Evolutionary conservation across 2,113 vertebrate species (phyloP).

Genomic region (Pelobates fuscus): DNA sequence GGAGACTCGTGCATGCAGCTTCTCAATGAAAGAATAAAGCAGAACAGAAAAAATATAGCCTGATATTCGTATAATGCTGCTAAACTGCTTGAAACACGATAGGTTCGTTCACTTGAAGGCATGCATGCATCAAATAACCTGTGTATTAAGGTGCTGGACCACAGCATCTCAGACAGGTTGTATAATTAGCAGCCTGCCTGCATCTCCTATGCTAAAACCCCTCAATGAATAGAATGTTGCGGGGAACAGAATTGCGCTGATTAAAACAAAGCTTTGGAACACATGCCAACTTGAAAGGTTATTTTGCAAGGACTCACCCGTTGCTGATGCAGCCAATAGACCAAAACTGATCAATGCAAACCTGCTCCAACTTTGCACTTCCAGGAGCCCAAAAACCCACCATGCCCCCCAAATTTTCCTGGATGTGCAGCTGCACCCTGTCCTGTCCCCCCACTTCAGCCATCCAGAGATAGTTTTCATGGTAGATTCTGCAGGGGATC

Average conservation of each 20-base stretch:
- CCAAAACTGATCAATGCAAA: conserved; percentile 85
- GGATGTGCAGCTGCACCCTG: conserved; percentile 72
- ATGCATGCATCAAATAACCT: not conserved
- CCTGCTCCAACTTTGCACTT: conserved; percentile 84
- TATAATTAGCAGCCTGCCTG: conserved; percentile 40
- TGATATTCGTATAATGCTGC: not conserved
- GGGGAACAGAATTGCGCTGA: not conserved
- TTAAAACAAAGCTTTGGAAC: not conserved
- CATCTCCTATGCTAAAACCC: conserved; percentile 22
- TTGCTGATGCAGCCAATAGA: conserved; percentile 80
- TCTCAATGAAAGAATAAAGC: not conserved
- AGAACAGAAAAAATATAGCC: not conserved
- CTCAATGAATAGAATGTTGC: not conserved
- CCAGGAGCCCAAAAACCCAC: conserved; percentile 78
- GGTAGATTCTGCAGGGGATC: conserved; percentile 66
- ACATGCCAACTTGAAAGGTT: conserved; percentile 16
- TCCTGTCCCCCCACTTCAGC: conserved; percentile 66
- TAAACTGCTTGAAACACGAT: not conserved
- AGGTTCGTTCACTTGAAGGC: not conserved
- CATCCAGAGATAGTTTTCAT: conserved; percentile 78
- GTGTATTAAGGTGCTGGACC: conserved; percentile 2
- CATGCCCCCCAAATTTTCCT: conserved; percentile 71
- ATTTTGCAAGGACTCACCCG: conserved; percentile 76
- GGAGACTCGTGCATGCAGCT: not conserved
- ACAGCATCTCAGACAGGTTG: conserved; percentile 45